Evolutionary conservation across 2,113 vertebrate species (phyloP).

Genomic region (Nycticorax nycticorax): DNA sequence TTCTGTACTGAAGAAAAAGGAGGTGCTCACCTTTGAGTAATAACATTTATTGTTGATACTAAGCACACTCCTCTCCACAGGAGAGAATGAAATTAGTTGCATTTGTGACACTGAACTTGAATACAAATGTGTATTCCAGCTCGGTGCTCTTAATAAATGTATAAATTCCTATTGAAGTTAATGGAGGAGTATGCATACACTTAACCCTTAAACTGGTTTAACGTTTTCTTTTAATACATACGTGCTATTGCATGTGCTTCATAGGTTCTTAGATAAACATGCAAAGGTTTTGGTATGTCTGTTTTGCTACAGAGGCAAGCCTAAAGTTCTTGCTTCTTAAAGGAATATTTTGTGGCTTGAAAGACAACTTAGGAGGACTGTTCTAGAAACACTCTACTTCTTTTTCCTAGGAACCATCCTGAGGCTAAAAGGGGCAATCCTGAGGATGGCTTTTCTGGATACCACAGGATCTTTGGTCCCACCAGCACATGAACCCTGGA

Average conservation of each 20-base stretch:
- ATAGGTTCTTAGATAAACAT: background rate
- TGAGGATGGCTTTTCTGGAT: slow-evolving; percentile 94
- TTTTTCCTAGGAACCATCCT: slow-evolving; percentile 86
- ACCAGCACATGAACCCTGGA: slow-evolving; percentile 89
- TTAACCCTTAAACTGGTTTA: background rate
- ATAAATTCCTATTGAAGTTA: background rate
- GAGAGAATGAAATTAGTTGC: background rate
- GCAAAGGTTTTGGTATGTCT: background rate
- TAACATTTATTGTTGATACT: background rate
- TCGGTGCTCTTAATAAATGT: background rate
- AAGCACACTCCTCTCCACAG: background rate
- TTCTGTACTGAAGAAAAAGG: background rate
- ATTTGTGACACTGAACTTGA: background rate
- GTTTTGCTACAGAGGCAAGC: background rate
- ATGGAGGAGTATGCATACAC: background rate
- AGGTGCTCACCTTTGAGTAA: background rate
- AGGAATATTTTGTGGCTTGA: background rate
- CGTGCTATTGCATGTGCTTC: background rate
- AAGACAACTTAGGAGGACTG: background rate
- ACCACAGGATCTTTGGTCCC: slow-evolving; percentile 84
- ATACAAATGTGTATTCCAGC: background rate
- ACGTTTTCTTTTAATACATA: background rate
- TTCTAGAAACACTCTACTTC: slow-evolving; percentile 11
- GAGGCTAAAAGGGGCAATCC: slow-evolving; percentile 90
- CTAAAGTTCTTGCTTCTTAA: background rate